Conservation (phyloP, 2,797 vertebrate species). For the Rousettus madagascariensis region DNA sequence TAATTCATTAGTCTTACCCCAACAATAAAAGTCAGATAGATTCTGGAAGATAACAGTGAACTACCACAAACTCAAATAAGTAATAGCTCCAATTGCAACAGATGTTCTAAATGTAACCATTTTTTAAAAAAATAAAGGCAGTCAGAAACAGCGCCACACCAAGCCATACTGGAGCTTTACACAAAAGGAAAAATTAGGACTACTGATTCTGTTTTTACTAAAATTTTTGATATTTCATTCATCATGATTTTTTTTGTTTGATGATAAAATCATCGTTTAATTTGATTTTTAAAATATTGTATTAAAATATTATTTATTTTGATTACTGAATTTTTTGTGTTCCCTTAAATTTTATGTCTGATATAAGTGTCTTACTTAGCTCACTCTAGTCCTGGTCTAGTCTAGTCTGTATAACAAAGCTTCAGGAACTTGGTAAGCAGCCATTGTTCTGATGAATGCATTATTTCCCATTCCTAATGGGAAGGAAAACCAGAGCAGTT, state of each 20-base stretch:
- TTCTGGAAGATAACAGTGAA: neutral
- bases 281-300: neutral
- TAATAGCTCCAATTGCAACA: neutral
- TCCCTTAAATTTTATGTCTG: neutral
- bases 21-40: neutral
- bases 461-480: neutral
- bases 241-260: neutral
- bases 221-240: neutral
- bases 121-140: neutral
- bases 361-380: neutral
- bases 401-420: neutral
- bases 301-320: neutral
- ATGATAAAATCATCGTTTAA: neutral
- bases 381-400: neutral
- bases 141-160: neutral
- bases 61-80: neutral
- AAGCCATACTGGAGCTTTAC: neutral
- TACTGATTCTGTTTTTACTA: neutral
- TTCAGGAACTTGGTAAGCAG: neutral
- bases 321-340: neutral
- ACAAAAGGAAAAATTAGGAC: neutral
- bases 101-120: neutral
- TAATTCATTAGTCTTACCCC: neutral
- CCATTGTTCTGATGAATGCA: neutral
- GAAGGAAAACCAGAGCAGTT: neutral